Evolutionary conservation across 2,888 invertebrate genomes (phyloP).

Genomic region (Microplitis manilae): DNA sequence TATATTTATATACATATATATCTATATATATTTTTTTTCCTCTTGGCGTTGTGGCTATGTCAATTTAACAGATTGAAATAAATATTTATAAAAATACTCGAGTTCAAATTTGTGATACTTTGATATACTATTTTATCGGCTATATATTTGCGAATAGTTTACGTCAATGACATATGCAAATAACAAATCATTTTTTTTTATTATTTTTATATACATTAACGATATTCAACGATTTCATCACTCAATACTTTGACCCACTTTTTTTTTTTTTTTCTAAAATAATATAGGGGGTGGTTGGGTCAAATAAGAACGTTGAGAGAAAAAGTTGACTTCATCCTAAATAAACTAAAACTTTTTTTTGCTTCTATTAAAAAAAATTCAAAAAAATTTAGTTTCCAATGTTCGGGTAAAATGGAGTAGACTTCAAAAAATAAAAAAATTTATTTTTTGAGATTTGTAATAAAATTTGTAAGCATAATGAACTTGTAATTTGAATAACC

Average conservation of each 20-base stretch:
- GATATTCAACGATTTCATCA: too few relatives aligned
- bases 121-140: neutral
- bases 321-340: too few relatives aligned
- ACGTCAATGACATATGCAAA: neutral
- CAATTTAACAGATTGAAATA: slow-evolving; percentile 1
- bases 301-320: too few relatives aligned
- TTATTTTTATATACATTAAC: slow-evolving; percentile 16
- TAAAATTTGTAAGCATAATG: too few relatives aligned
- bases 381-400: too few relatives aligned
- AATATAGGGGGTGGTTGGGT: too few relatives aligned
- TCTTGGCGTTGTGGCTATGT: neutral
- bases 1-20: slow-evolving; percentile 2
- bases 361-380: too few relatives aligned
- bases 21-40: neutral
- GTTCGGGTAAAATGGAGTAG: too few relatives aligned
- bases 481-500: too few relatives aligned
- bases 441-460: too few relatives aligned
- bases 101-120: neutral
- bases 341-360: too few relatives aligned
- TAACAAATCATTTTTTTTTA: slow-evolving; percentile 3
- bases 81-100: neutral
- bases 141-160: neutral
- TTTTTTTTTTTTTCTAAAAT: neutral
- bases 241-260: neutral
- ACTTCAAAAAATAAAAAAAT: too few relatives aligned